Evolutionary conservation across 2,797 vertebrate species (phyloP), one percentile per base, ranked within the genome.

Genomic region (Hydrocynus forskahlii): DNA sequence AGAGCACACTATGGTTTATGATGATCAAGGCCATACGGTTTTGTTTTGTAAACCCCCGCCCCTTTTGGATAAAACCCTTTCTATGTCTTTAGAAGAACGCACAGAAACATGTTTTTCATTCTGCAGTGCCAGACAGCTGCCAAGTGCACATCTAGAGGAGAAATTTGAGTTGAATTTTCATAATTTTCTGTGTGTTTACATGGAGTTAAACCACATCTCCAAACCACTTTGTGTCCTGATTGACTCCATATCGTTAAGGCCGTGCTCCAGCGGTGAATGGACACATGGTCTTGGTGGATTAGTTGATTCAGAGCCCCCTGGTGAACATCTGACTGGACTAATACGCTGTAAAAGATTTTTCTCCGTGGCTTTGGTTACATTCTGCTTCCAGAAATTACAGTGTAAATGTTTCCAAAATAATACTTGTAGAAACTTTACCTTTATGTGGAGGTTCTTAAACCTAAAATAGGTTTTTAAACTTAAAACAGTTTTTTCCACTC

Each of bases 21-120:
- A 81, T 59, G 38, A 88, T 84, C 63, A 87, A 88, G 82, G n/a
- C 60, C 54, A 60, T 75, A 21, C 71, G 17, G 75, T 78, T 73
- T 83, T 0, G 23, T 70, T 81, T 87, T 85, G 84, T 81, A 55
- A 76, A 45, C 25, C 69, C 76, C 63, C 25, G 48, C 38, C 76
- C 45, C 80, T 88, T 82, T 75, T 79, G 8, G 63, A 80, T 45
- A 70, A 81, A 87, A 80, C 55, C 50, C 55, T 50, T 72, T 84
- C 83, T 69, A 71, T 77, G 85, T 88, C 45, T 72, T 76, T 59
- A 84, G 72, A 81, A 72, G 76, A 83, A 74, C 78, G 43, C 40
- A 4, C 77, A 79, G 74, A 82, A 86, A 82, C 79, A 80, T 85
- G 85, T 89, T 91, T 90, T 75, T 87, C 72, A 74, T 87, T 88